Conservation (phyloP, 2,113 vertebrate species). For the Leuciscus idus region DNA sequence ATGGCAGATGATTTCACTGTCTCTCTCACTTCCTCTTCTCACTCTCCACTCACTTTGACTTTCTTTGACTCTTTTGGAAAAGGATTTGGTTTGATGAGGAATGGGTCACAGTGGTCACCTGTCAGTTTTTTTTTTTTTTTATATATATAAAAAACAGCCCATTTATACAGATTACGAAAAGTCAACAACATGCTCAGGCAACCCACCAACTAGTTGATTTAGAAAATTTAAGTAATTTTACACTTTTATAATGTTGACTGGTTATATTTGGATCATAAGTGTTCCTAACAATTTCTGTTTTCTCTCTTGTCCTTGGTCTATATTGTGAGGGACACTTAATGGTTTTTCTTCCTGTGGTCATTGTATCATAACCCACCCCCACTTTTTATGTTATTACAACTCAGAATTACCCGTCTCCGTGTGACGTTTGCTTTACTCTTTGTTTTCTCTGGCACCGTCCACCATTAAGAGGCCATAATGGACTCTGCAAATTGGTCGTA, state of each 20-base stretch:
- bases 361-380: not conserved
- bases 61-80: slow-evolving; percentile 6
- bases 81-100: not conserved
- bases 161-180: no score
- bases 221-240: not conserved
- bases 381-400: slow-evolving; percentile 20
- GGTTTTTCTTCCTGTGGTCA: not conserved
- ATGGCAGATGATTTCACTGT: slow-evolving; percentile 37
- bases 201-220: no score
- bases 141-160: not conserved
- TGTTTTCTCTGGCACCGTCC: slow-evolving; percentile 41
- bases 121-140: not conserved
- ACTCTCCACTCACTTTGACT: not conserved
- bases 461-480: slow-evolving; percentile 59
- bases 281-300: not conserved
- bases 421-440: slow-evolving; percentile 3
- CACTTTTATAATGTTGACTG: not conserved
- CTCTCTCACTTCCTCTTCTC: slow-evolving; percentile 50
- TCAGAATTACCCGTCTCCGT: not conserved
- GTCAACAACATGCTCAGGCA: no score
- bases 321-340: not conserved
- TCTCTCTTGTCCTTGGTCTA: not conserved
- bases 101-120: not conserved
- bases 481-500: slow-evolving; percentile 69
- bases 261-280: not conserved